phyloP scores from a whole-genome alignment of 2,797 vertebrate species.

The Xerus rutilus region DNA sequence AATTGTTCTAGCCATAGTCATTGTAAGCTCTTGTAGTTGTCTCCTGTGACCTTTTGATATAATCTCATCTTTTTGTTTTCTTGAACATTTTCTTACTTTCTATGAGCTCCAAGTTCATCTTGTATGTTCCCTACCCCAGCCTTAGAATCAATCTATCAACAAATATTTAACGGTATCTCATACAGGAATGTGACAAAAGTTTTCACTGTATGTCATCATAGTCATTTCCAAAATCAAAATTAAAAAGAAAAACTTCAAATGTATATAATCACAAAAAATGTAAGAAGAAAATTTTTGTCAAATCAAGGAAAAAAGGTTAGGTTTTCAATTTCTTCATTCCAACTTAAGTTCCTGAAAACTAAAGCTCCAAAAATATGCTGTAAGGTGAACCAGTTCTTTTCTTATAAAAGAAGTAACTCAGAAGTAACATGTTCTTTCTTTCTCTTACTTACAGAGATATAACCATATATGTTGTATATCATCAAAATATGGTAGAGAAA shows the following conservation, averaged over 20 bases:
- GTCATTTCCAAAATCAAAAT: background rate
- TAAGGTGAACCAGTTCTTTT: background rate
- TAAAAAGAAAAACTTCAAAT: constrained; percentile 39
- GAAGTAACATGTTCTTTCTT: constrained; percentile 28
- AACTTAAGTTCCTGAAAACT: constrained; percentile 11
- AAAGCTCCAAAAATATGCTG: background rate
- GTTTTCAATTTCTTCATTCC: constrained; percentile 30
- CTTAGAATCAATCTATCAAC: constrained; percentile 3
- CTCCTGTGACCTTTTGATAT: background rate
- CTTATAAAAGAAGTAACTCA: constrained; percentile 13
- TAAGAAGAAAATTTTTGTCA: background rate
- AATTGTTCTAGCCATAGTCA: background rate
- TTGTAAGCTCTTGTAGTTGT: background rate
- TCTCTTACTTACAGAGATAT: constrained; percentile 19
- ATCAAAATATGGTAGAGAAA: constrained; percentile 29
- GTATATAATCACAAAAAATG: background rate
- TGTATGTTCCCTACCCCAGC: background rate
- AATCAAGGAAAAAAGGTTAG: background rate
- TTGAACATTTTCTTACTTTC: constrained; percentile 41
- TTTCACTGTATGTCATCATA: background rate
- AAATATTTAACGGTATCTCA: constrained; percentile 13
- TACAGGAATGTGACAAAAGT: background rate
- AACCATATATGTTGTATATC: background rate
- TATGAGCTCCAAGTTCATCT: background rate
- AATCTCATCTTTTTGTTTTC: constrained; percentile 21